phyloP scores from a whole-genome alignment of 2,888 invertebrate genomes.

The Chloromyia formosa region DNA sequence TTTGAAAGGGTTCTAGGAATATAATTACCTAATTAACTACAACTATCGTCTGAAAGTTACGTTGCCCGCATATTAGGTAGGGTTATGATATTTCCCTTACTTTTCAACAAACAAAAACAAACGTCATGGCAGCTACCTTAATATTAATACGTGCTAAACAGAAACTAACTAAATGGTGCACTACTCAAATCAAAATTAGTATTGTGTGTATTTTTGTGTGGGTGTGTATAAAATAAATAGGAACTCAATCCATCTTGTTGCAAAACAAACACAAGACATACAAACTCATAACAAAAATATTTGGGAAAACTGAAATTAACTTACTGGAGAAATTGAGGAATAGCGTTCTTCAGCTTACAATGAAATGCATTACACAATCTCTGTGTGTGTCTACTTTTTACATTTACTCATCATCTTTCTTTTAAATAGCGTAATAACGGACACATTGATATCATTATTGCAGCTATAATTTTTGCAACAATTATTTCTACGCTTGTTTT shows the following conservation, averaged over 20 bases:
- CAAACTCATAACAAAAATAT: slow-evolving; percentile 20
- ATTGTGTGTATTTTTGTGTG: slow-evolving; percentile 7
- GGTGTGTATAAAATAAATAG: slow-evolving; percentile 22
- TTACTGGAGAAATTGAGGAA: slow-evolving; percentile 38
- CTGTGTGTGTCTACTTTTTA: slow-evolving; percentile 32
- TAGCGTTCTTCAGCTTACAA: slow-evolving; percentile 22
- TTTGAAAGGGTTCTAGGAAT: too few relatives aligned
- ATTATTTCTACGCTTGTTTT: neutral
- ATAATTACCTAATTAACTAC: too few relatives aligned
- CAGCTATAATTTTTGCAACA: slow-evolving; percentile 2
- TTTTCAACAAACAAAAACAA: neutral
- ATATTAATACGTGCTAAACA: neutral
- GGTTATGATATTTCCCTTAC: too few relatives aligned
- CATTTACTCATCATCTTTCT: slow-evolving; percentile 30
- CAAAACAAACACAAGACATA: slow-evolving; percentile 18
- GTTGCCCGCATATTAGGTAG: too few relatives aligned
- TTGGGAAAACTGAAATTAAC: slow-evolving; percentile 32
- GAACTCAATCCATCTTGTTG: slow-evolving; percentile 13
- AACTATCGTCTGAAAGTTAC: too few relatives aligned
- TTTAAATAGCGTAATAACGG: slow-evolving; percentile 21
- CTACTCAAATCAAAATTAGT: slow-evolving; percentile 26
- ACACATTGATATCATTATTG: neutral
- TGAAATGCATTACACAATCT: slow-evolving; percentile 12
- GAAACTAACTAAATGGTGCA: slow-evolving; percentile 1
- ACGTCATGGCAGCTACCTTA: slow-evolving; percentile 22